A percentile compares a stretch with the other conserved stretches of the same genome.
Evolutionary conservation across 2,113 vertebrate genomes (phyloP).

Genomic region (Pterocles burchelli): DNA sequence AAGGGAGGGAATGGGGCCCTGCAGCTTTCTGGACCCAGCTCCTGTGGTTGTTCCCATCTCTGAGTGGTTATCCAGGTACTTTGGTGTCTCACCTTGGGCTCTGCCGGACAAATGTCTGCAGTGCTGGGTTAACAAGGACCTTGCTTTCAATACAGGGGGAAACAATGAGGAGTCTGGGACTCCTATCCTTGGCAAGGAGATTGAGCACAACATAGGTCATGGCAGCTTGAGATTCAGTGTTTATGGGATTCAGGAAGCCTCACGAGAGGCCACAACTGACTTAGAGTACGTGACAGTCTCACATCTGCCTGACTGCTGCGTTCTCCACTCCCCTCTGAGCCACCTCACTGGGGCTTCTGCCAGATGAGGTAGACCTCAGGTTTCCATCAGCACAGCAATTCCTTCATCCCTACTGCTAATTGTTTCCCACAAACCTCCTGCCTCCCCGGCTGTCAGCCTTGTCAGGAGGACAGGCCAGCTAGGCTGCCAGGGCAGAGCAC

Average conservation of each 20-base stretch:
- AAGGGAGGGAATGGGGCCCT: neutral
- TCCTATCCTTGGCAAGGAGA: neutral
- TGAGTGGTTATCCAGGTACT: neutral
- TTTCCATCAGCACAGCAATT: neutral
- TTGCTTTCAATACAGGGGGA: neutral
- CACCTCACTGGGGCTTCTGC: neutral
- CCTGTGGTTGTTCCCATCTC: neutral
- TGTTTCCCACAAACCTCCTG: neutral
- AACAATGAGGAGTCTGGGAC: neutral
- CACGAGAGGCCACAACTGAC: neutral
- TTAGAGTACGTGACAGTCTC: neutral
- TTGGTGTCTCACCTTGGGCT: neutral
- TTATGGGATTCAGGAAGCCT: neutral
- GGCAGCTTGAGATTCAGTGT: neutral
- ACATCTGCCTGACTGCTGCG: fast-evolving
- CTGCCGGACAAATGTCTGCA: neutral
- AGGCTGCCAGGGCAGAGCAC: neutral
- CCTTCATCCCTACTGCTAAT: neutral
- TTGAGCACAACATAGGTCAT: neutral
- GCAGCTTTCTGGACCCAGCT: neutral
- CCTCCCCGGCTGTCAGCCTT: neutral
- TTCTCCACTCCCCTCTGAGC: neutral
- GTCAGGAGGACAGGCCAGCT: neutral
- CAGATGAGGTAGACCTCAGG: neutral
- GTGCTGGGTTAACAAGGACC: neutral